Base-by-base conservation (phyloP, 1,140 invertebrate genomes). In the Meloidogyne exigua region DNA sequence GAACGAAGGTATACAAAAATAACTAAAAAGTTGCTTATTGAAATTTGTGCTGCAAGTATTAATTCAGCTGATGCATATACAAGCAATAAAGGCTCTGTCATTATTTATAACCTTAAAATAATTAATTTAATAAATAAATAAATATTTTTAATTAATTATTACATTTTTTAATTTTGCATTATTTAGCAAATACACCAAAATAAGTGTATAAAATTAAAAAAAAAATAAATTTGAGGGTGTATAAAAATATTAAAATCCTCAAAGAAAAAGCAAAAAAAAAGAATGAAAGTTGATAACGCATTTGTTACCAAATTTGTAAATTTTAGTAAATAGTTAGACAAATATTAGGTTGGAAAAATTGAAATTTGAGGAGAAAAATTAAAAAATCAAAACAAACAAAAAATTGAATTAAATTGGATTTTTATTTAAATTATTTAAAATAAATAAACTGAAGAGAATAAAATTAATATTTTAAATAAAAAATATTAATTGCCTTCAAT, bases 1-100 rank as follows among this genome's bases (percentile, higher is more conserved):
- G 42, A 63, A 13, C 68, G 44, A 9, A 82, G 26, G 72, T 75
- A 83, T 39, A 84, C 83, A 42, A 71, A 72, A 13, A 83, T 67
- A 21, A 83, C 81, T 10, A 83, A 57, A 13, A 79, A 62, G 44
- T 83, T 83, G 36, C 68, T 74, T 13, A 79, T 13, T 23, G 72
- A 39, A 72, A 83, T 83, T 44, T 79, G 63, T 32, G 83, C 18
- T 18, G 81, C 79, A 11, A 83, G 67, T 5, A 64, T 26, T 26
- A 83, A 39, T 28, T 83, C 81, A 49, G 77, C 79, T 23, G 63
- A 26, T 21, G 74, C 65, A 63, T 83, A 83, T 9, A 80, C 63
- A 10, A 80, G 11, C 11, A 76, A 76, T 18, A 81, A 26, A 12
- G 49, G 28, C 3, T 80, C 79, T 25, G 72, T 25, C 72, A 77